Conservation (phyloP, 2,888 invertebrate genomes). For the Chirona hameri region DNA sequence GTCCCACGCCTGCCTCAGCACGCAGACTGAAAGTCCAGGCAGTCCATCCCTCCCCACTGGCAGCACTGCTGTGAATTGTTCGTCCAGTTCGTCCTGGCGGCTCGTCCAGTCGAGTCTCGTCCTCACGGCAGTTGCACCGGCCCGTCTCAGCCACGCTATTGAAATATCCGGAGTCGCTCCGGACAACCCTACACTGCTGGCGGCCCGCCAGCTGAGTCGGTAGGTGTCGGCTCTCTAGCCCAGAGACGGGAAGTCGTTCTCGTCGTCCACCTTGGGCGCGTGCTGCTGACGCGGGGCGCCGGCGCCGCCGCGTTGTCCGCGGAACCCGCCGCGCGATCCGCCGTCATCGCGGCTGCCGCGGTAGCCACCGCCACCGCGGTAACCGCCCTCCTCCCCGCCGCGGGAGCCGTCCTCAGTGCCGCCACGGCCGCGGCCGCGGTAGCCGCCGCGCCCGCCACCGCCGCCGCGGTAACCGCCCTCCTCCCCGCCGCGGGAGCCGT, state of each 20-base stretch:
- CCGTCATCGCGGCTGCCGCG: constrained; percentile 39
- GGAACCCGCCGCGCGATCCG: constrained; percentile 32
- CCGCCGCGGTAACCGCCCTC: constrained; percentile 42
- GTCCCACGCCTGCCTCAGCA: not conserved
- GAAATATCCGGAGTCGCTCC: not conserved
- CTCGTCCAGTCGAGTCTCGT: not conserved
- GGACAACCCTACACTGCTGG: not conserved
- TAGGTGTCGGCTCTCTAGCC: constrained; percentile 55
- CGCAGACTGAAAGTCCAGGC: not conserved
- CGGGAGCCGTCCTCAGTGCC: too few relatives aligned
- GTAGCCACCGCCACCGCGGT: constrained; percentile 39
- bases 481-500: constrained; percentile 40
- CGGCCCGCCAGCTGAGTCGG: not conserved
- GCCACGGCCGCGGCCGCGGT: too few relatives aligned
- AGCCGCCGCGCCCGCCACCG: constrained; percentile 42
- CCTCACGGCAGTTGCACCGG: too few relatives aligned
- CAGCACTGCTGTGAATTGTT: not conserved
- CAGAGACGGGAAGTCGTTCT: constrained; percentile 91
- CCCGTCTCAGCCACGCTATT: not conserved
- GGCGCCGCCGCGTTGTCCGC: constrained; percentile 35
- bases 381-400: constrained; percentile 42
- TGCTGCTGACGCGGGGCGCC: constrained; percentile 42
- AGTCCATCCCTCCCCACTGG: not conserved
- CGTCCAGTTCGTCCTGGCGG: not conserved
- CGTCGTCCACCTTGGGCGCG: constrained; percentile 86